phyloP scores from a whole-genome alignment of 2,113 vertebrate species.

The Lynx canadensis region DNA sequence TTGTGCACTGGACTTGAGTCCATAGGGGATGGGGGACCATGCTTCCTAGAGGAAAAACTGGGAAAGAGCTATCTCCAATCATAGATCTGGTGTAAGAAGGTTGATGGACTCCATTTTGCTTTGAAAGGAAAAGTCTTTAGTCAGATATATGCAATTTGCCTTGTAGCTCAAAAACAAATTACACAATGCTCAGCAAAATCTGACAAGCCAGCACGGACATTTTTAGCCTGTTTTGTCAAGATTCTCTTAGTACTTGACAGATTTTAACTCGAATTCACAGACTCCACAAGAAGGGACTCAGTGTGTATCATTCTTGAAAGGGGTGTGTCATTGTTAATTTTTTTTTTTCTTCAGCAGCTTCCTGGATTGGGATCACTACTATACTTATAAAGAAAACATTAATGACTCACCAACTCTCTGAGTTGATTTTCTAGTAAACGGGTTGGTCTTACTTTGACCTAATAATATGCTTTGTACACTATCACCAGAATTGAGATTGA shows the following conservation, averaged over 20 bases:
- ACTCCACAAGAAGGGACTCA: neutral
- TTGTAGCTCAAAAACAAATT: slow-evolving; percentile 49
- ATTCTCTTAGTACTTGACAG: slow-evolving; percentile 45
- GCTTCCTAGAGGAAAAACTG: neutral
- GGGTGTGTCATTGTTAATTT: neutral
- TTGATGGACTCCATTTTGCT: neutral
- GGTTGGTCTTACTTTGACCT: neutral
- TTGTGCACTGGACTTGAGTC: neutral
- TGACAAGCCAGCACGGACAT: neutral
- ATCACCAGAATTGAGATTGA: neutral
- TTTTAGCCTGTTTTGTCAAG: slow-evolving; percentile 58
- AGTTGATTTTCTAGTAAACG: slow-evolving; percentile 44
- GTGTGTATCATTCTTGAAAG: neutral
- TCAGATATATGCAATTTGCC: neutral
- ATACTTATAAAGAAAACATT: neutral
- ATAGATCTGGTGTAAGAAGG: neutral
- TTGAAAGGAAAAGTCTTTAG: slow-evolving; percentile 65
- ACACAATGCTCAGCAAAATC: slow-evolving; percentile 39
- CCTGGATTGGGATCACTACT: neutral
- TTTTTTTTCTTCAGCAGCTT: neutral
- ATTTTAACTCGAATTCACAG: slow-evolving; percentile 57
- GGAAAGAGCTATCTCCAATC: neutral
- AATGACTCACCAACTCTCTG: neutral
- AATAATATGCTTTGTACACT: neutral
- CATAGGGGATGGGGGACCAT: neutral